Evolutionary conservation across 2,113 vertebrate species (phyloP), one percentile per base, ranked within the genome.

Genomic region (Calidris pugnax): DNA sequence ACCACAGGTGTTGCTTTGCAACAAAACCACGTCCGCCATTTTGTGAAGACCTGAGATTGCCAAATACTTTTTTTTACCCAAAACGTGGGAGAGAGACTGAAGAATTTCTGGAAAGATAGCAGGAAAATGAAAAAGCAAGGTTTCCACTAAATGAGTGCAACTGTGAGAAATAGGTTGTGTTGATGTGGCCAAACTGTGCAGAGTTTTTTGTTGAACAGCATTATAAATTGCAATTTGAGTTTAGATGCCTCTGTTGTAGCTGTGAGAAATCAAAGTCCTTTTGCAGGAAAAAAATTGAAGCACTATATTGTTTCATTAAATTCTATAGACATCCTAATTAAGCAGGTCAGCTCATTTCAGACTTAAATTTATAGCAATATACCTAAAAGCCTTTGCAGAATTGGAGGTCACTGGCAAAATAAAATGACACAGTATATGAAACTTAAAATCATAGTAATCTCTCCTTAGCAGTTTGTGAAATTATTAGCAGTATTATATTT

Each of bases 271-370:
- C 43, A 22, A 17, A 8, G 62, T 41, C 37, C 43, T 75, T 69
- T 91, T 48, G 33, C 28, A 57, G 3, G 16, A 35, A 67, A 45
- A 59, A 80, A 32, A 2, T 8, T 11, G 39, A 45, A 79, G 43
- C 14, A 33, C 15, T 88, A 21, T 33, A 62, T 92, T 76, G 59
- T 88, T 90, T 60, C 48, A 57, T 79, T 80, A 83, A 93, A 88
- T 7, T 73, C 57, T 43, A 4, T 45, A 56, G 57, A 37, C 43
- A 88, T 68, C 62, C 39, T 63, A 35, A 79, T 93, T 95, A 93
- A 93, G 89, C 67, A 92, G 86, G 91, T 88, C 82, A 93, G 62
- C 83, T 85, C 66, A 55, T 82, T 87, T 75, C 78, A 73, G 51
- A 43, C 85, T 95, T 63, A 67, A 87, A 82, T 93, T 95, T 85